phyloP scores from a whole-genome alignment of 2,888 invertebrate species.

The Carcina quercana region DNA sequence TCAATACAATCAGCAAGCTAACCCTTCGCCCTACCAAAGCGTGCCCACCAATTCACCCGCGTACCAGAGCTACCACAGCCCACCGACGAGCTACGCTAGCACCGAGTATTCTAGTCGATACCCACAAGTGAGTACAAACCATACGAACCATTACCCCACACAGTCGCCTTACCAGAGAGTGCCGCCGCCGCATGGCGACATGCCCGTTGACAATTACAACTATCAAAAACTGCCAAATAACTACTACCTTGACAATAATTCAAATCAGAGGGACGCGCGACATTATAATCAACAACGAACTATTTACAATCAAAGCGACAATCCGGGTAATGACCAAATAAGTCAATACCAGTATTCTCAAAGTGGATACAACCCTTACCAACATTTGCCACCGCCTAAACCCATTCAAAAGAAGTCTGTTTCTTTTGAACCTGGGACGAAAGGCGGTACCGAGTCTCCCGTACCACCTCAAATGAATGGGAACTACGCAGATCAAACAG shows the following conservation, averaged over 20 bases:
- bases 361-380: conserved; percentile 74
- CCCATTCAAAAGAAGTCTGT: conserved; percentile 80
- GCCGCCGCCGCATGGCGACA: conserved; percentile 72
- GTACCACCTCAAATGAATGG: conserved; percentile 53
- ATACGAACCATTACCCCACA: conserved; percentile 33
- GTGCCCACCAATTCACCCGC: conserved; percentile 63
- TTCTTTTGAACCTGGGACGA: conserved; percentile 83
- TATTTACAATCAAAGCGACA: conserved; percentile 48
- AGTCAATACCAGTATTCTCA: conserved; percentile 16
- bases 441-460: conserved; percentile 75
- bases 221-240: conserved; percentile 57
- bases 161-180: conserved; percentile 76
- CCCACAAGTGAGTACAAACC: conserved; percentile 49
- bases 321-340: not conserved
- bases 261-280: conserved; percentile 41
- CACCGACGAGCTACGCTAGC: conserved; percentile 65
- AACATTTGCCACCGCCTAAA: conserved; percentile 76
- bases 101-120: conserved; percentile 70
- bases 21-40: conserved; percentile 59
- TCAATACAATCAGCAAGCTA: conserved; percentile 37
- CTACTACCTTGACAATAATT: conserved; percentile 43
- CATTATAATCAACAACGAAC: conserved; percentile 55
- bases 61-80: conserved; percentile 64
- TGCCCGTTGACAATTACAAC: conserved; percentile 48
- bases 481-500: conserved; percentile 36